Evolutionary conservation across 2,888 invertebrate species (phyloP).

Genomic region (Dynastes hyllus): DNA sequence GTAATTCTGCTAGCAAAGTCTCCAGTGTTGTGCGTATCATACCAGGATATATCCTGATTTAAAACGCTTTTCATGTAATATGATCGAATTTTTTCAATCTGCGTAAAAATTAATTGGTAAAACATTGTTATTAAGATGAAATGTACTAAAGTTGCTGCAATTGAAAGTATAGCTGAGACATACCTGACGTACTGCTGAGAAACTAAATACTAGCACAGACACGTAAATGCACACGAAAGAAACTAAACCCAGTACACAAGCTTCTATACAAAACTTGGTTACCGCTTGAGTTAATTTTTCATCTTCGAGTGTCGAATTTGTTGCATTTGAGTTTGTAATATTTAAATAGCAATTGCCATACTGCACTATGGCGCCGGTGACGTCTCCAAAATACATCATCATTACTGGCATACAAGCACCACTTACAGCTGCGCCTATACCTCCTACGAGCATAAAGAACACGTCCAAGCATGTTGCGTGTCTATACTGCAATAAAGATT

Average conservation of each 20-base stretch:
- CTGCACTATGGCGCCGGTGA: conserved; percentile 77
- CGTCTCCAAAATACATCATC: conserved; percentile 78
- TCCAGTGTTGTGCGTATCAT: conserved; percentile 81
- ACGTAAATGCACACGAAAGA: conserved; percentile 77
- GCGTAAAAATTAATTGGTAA: conserved; percentile 59
- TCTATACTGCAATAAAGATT: conserved; percentile 74
- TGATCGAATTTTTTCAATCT: conserved; percentile 79
- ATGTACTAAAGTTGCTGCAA: no score
- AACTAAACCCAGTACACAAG: conserved; percentile 74
- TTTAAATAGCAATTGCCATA: conserved; percentile 58
- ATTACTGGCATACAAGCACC: conserved; percentile 80
- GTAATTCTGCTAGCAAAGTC: conserved; percentile 74
- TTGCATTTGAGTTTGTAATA: conserved; percentile 14
- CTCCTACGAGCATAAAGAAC: conserved; percentile 74
- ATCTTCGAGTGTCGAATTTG: conserved; percentile 61
- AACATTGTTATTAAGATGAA: neutral
- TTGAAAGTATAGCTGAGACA: conserved; percentile 43
- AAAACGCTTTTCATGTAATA: conserved; percentile 79
- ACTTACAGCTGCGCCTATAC: conserved; percentile 74
- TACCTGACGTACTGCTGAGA: conserved; percentile 81
- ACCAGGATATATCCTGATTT: conserved; percentile 85
- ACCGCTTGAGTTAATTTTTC: conserved; percentile 72
- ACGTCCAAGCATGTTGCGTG: conserved; percentile 77
- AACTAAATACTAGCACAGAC: conserved; percentile 79
- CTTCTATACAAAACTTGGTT: conserved; percentile 75